Evolutionary conservation across 2,888 invertebrate genomes (phyloP).

Genomic region (Aelia acuminata): DNA sequence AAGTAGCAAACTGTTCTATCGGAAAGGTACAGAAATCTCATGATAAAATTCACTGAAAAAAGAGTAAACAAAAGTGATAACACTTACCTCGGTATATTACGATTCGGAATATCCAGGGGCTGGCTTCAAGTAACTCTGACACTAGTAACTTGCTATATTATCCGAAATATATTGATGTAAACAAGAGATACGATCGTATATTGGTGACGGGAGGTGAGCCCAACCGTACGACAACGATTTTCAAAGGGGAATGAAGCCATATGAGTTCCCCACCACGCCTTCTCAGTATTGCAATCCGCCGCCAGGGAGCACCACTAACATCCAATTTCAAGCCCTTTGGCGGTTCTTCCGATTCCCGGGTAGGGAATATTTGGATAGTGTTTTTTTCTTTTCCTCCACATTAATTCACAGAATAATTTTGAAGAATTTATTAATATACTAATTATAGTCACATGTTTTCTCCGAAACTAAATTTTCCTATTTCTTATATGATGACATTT

Average conservation of each 20-base stretch:
- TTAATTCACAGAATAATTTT: neutral
- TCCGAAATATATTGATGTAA: conserved; percentile 32
- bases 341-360: neutral
- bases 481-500: neutral
- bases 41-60: neutral
- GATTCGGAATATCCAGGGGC: neutral
- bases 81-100: neutral
- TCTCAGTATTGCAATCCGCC: neutral
- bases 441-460: neutral
- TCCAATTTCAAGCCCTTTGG: neutral
- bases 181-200: conserved; percentile 29
- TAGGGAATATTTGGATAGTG: neutral
- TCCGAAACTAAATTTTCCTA: neutral
- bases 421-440: neutral
- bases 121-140: neutral
- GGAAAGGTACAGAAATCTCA: neutral
- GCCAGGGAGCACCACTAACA: neutral
- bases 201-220: neutral
- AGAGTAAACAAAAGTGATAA: conserved; percentile 8
- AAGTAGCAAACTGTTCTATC: neutral
- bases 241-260: conserved; percentile 53
- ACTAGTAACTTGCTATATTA: conserved; percentile 4
- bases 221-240: conserved; percentile 21
- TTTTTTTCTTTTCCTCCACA: neutral
- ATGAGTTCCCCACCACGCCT: conserved; percentile 55